Evolutionary conservation across 1,140 invertebrate species (phyloP), one percentile per base, ranked within the genome.

Genomic region (Tyrophagus putrescentiae): DNA sequence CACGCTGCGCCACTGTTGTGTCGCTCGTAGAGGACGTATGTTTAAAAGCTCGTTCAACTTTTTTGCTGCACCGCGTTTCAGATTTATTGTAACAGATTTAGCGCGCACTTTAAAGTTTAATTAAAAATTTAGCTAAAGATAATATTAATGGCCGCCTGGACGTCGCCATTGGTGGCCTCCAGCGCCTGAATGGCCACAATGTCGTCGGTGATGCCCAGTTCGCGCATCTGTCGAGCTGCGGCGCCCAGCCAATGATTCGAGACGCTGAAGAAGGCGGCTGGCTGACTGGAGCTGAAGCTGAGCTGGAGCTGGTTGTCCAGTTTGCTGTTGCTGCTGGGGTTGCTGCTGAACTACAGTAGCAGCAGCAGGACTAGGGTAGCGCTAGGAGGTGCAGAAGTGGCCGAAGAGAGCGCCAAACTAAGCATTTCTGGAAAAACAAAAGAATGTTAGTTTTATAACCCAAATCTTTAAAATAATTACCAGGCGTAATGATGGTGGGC

Each of bases 181-280:
- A 76, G 63, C 29, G 75, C 75, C 60, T 71, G 67, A 11, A 71
- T 64, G 45, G 73, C 73, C n/a, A 73, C 60, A 42, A 67, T 71
- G 50, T 76, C 75, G 67, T 76, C 73, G 56, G 68, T 69, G n/a
- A 76, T 75, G 6, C 75, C 75, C 70, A 76, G 72, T 31, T 76
- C 75, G 45, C 71, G 65, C 64, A 76, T 68, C 57, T 76, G 74
- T 57, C 72, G 70, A 76, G 60, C 62, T 72, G 70, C 23, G 48
- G 28, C 18, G 62, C 39, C 60, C 60, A 53, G 45, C 48, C 57
- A 25, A 18, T 31, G 31, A 42, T 41, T 18, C 57, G 34, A 60
- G 44, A 21, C 13, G 57, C 39, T 44, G 57, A 16, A 18, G 16
- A 23, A 21, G 27, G 16, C 18, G 31, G 45, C 39, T 54, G 25